Conservation (phyloP, 2,113 vertebrate genomes). For the Chrysemys picta region DNA sequence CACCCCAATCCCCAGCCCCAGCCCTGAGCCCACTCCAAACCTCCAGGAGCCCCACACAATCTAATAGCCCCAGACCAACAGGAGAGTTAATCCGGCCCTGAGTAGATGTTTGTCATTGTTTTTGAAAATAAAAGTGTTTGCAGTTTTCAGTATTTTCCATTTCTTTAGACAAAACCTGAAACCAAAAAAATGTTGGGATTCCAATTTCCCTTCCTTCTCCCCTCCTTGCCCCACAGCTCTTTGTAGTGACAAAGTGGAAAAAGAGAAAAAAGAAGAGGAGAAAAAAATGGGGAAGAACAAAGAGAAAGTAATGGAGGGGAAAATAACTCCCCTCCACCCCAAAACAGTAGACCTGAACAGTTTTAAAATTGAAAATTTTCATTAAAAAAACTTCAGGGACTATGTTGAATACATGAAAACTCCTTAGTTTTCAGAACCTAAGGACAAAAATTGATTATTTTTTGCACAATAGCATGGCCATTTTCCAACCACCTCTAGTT, state of each 20-base stretch:
- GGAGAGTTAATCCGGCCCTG: no score
- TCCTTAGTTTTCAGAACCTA: conserved; percentile 20
- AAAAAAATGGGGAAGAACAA: not conserved
- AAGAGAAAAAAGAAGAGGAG: not conserved
- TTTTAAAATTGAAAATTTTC: not conserved
- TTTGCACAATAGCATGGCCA: conserved; percentile 7
- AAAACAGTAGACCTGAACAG: conserved; percentile 4
- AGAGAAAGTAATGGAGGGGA: not conserved
- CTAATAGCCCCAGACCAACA: no score
- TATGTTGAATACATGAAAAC: not conserved
- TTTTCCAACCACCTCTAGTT: conserved; percentile 66
- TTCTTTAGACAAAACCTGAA: not conserved
- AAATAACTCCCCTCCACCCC: not conserved
- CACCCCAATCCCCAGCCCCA: no score
- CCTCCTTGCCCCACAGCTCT: not conserved
- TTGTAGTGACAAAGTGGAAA: not conserved
- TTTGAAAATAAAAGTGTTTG: not conserved
- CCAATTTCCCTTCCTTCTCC: not conserved
- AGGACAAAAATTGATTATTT: conserved; percentile 52
- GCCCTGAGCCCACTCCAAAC: no score
- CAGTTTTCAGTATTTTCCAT: not conserved
- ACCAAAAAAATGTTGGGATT: not conserved
- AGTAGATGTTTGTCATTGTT: not conserved
- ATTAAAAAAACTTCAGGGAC: conserved; percentile 1
- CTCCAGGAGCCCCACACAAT: no score